phyloP scores from a whole-genome alignment of 1,140 invertebrate genomes.

The Saxidomus purpurata region DNA sequence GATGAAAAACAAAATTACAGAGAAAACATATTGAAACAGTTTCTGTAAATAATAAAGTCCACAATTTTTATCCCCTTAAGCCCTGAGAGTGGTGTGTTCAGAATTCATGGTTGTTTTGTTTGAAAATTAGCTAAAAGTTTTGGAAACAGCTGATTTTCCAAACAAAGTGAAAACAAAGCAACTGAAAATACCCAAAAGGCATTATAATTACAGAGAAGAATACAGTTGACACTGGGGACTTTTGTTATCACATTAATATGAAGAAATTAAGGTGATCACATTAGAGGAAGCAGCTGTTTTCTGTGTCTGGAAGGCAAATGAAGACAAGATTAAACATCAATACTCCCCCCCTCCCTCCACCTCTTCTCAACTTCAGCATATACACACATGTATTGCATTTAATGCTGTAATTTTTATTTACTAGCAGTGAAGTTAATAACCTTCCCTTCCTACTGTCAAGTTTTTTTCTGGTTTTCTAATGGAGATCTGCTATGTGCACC shows the following conservation, averaged over 20 bases:
- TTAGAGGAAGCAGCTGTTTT: conserved; percentile 36
- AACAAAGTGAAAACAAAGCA: conserved; percentile 4
- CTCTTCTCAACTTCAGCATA: not conserved
- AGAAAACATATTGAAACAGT: too few species aligned
- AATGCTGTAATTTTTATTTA: not conserved
- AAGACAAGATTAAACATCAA: conserved; percentile 19
- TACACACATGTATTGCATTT: not conserved
- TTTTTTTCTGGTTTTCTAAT: too few species aligned
- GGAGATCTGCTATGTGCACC: too few species aligned
- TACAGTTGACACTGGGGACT: not conserved
- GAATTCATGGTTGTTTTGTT: too few species aligned
- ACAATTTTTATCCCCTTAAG: too few species aligned
- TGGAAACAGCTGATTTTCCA: too few species aligned
- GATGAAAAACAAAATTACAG: too few species aligned
- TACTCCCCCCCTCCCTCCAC: not conserved
- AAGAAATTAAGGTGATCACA: conserved; percentile 24
- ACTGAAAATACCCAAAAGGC: conserved; percentile 19
- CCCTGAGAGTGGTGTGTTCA: too few species aligned
- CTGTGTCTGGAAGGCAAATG: conserved; percentile 1
- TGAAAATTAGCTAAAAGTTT: too few species aligned
- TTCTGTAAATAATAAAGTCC: too few species aligned
- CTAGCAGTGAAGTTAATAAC: not conserved
- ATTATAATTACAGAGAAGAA: conserved; percentile 30
- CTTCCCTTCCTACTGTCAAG: too few species aligned
- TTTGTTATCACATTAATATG: conserved; percentile 27